phyloP scores from a whole-genome alignment of 2,888 invertebrate genomes.

The Balanococcus diminutus region DNA sequence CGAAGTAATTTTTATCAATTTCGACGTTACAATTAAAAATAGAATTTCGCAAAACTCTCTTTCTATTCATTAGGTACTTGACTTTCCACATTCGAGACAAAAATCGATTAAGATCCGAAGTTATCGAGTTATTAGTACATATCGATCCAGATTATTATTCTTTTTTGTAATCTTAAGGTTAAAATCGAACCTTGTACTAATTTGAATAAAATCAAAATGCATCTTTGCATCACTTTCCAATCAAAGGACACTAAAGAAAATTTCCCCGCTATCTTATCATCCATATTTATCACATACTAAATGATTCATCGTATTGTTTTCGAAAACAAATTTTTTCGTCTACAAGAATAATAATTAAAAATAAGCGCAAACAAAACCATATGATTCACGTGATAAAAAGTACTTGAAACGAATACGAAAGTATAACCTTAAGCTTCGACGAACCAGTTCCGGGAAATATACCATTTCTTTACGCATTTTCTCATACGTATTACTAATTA shows the following conservation, averaged over 20 bases:
- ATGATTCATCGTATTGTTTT: background rate
- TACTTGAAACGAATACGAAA: background rate
- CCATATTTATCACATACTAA: background rate
- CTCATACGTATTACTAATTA: no score
- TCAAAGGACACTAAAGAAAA: background rate
- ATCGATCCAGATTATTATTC: background rate
- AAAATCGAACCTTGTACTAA: constrained; percentile 20
- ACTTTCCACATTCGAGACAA: no score
- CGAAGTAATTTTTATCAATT: no score
- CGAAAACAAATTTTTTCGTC: background rate
- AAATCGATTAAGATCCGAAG: background rate
- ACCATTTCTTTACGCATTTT: background rate
- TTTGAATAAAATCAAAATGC: background rate
- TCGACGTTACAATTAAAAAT: no score
- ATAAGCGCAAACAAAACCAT: background rate
- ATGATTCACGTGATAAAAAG: background rate
- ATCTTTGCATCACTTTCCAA: background rate
- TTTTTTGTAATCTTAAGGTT: background rate
- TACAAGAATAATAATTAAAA: background rate
- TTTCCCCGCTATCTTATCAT: background rate
- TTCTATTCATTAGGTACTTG: no score
- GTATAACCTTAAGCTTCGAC: background rate
- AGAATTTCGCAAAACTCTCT: no score
- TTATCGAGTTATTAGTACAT: background rate
- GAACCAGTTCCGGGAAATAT: background rate